Conservation (phyloP, 2,113 vertebrate species). For the Zosterops hypoxanthus region DNA sequence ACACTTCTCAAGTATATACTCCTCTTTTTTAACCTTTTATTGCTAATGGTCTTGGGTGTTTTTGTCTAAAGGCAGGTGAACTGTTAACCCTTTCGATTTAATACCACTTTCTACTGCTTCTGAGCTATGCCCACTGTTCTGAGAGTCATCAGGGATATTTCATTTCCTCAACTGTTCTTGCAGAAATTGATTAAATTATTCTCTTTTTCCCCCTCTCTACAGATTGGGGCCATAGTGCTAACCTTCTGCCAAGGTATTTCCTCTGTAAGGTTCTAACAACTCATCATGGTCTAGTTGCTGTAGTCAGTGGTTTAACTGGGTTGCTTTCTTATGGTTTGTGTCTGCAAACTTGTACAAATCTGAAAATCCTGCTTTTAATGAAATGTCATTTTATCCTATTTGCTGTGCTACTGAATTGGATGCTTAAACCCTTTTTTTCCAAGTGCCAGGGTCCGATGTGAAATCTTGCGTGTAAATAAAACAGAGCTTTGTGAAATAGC, state of each 20-base stretch:
- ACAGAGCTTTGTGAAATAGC: neutral
- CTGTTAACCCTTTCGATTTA: neutral
- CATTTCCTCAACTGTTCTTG: neutral
- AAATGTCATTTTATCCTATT: neutral
- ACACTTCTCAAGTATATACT: neutral
- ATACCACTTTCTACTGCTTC: neutral
- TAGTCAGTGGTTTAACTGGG: neutral
- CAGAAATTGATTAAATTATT: neutral
- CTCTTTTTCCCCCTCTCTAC: neutral
- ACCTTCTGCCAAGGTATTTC: neutral
- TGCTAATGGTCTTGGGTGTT: neutral
- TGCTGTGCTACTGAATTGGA: neutral
- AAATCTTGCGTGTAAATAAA: neutral
- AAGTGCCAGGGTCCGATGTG: neutral
- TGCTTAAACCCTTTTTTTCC: neutral
- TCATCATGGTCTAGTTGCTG: neutral
- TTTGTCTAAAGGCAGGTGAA: neutral
- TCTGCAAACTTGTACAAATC: neutral
- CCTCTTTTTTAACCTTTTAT: neutral
- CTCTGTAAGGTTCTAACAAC: neutral
- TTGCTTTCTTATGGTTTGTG: neutral
- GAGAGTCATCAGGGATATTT: neutral
- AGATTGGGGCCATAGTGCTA: neutral
- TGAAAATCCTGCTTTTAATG: neutral
- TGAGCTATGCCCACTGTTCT: neutral